A percentile compares a stretch with the other conserved stretches of the same genome.
Evolutionary conservation across 30 jellyfish, hydroid and myxozoan species (phyloP).

Genomic region (Aurelia coerulea): DNA sequence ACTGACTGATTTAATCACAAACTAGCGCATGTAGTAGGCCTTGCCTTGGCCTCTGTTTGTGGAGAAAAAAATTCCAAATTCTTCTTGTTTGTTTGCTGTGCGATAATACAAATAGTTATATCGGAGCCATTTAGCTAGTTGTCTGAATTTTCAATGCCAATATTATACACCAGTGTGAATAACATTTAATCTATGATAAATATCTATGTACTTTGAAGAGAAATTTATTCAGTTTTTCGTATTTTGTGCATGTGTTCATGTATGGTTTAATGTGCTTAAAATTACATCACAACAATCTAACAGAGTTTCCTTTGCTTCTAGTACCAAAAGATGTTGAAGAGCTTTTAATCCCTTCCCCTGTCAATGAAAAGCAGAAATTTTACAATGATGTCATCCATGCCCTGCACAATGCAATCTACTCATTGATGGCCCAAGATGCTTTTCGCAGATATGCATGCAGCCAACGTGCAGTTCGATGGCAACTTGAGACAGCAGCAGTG

Average conservation of each 20-base stretch:
- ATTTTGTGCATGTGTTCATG: neutral
- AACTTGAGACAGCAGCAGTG: constrained; percentile 12
- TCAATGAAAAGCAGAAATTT: constrained; percentile 35
- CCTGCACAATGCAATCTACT: constrained; percentile 27
- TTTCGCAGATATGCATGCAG: constrained; percentile 39
- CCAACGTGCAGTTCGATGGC: constrained; percentile 53
- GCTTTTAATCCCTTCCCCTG: constrained; percentile 34
- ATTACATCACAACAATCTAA: constrained; percentile 1
- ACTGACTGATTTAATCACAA: neutral
- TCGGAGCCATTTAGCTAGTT: too few species aligned
- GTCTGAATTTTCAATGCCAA: too few species aligned
- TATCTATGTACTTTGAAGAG: too few species aligned
- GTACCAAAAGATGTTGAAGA: constrained; percentile 30
- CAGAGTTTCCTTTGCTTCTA: constrained; percentile 5
- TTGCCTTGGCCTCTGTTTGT: too few species aligned
- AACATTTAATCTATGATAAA: neutral
- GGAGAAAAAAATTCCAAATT: neutral
- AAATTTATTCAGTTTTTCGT: neutral
- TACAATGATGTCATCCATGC: constrained; percentile 44
- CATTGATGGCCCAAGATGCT: constrained; percentile 42
- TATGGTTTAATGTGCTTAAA: too few species aligned
- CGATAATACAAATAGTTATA: too few species aligned
- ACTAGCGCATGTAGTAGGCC: constrained; percentile 2
- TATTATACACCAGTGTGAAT: neutral
- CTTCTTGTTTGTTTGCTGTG: too few species aligned